Base-by-base conservation (phyloP, 2,113 vertebrate species). In the Ictalurus furcatus region DNA sequence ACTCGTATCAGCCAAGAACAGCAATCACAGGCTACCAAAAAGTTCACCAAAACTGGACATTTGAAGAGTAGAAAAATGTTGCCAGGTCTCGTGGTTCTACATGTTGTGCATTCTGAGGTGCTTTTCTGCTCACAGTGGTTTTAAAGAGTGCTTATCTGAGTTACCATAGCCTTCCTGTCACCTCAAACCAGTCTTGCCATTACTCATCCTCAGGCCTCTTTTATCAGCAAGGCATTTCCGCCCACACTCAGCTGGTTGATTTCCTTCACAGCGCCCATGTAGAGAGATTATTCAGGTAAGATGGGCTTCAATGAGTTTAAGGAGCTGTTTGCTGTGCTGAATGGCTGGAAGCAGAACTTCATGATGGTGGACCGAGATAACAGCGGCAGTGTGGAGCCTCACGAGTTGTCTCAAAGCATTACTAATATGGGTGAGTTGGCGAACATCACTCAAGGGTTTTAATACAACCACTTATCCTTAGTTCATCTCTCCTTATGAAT, bases 221-320 rank as follows among this genome's bases (percentile, higher is more conserved):
- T 78, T 8, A 25, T 44, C 37, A 37, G 9, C 71, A 14, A 78
- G 21, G 74, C 37, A 12, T 76, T 44, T 78, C 21, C 4, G 1
- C 1, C 40, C 9, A 78, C 40, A 78, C 6, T 48, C 16, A 52
- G 17, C 25, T 76, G 85, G 14, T 76, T 83, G 59, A 65, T 52
- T 90, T 84, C 52, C 86, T 97, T 97, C 95, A 97, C 93, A 34
- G 48, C 54, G 14, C 34, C 1, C 71, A 85, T 23, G 84, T 93
- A 98, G 97, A 96, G 95, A 87, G 97, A 98, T 92, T 91, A 92
- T 74, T 97, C 97, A 1, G 97, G 97, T 34, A 98, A 98, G 95
- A 96, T 98, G 97, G 97, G 97, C 16, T 98, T 98, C 93, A 96
- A 85, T 85, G 97, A 98, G 95, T 98, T 98, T 93, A 98, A 98